These are phyloP conservation scores for Pavo muticus DNA, from an alignment of 2,113 vertebrate genomes.

Conservation along the genomic window DNA sequence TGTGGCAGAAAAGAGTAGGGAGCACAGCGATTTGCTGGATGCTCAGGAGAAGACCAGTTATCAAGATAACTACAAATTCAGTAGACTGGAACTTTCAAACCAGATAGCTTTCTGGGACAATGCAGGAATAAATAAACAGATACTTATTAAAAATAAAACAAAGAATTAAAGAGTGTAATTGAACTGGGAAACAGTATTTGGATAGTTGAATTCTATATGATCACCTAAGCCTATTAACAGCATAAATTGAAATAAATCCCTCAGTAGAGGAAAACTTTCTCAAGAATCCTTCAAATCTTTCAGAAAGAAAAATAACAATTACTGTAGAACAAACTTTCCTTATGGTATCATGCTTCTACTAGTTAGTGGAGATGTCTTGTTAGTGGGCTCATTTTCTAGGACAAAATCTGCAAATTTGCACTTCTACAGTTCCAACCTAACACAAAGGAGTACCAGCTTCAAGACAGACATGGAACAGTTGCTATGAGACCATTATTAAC, in stretches of 20 bases:
- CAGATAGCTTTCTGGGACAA: background rate
- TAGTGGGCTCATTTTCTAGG: background rate
- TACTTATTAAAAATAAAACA: background rate
- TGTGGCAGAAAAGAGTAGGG: background rate
- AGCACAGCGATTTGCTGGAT: background rate
- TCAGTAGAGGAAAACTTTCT: conserved; percentile 2
- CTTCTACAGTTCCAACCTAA: background rate
- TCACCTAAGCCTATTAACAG: conserved; percentile 22
- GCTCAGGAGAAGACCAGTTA: background rate
- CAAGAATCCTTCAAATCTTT: conserved; percentile 23
- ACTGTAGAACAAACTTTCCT: background rate
- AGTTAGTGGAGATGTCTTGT: background rate
- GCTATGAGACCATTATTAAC: conserved; percentile 54
- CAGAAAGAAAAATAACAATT: background rate
- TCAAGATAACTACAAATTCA: background rate
- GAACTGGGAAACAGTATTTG: background rate
- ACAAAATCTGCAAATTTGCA: conserved; percentile 10
- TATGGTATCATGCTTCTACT: background rate
- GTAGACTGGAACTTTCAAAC: background rate
- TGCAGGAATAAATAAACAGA: background rate
- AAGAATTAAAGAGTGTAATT: conserved; percentile 2
- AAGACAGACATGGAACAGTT: conserved; percentile 35
- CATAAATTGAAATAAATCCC: conserved; percentile 33
- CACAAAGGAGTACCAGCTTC: conserved; percentile 13
- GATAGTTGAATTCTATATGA: conserved; percentile 8